Evolutionary conservation across 1,140 invertebrate genomes (phyloP).

Genomic region (Drosophila serrata): DNA sequence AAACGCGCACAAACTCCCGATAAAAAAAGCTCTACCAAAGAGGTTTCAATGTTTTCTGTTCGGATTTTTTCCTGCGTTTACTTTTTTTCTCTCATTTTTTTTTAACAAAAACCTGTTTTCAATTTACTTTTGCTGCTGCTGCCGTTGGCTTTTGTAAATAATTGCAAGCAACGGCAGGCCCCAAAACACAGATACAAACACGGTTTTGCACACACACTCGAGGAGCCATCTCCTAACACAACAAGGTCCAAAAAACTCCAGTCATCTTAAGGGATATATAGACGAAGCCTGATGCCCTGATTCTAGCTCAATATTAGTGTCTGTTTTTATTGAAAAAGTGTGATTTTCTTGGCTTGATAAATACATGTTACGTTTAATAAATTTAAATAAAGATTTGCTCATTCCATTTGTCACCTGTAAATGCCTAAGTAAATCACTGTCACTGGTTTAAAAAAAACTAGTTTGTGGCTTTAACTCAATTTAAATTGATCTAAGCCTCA

Average conservation of each 20-base stretch:
- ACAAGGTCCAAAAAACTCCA: slow-evolving; percentile 55
- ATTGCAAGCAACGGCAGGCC: slow-evolving; percentile 72
- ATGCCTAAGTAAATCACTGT: slow-evolving; percentile 4
- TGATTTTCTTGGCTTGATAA: background rate
- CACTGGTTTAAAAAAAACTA: slow-evolving; percentile 7
- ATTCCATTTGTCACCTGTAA: slow-evolving; percentile 1
- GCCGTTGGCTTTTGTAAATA: slow-evolving; percentile 75
- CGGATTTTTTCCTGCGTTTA: slow-evolving; percentile 24
- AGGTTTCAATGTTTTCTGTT: slow-evolving; percentile 76
- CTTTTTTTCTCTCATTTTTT: slow-evolving; percentile 46
- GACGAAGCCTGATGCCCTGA: slow-evolving; percentile 18
- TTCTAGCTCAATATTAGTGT: background rate
- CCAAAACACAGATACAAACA: slow-evolving; percentile 57
- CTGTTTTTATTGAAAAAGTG: background rate
- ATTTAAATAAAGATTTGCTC: slow-evolving; percentile 12
- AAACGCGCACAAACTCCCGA: slow-evolving; percentile 9
- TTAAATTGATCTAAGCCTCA: slow-evolving; percentile 5
- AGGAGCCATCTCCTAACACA: slow-evolving; percentile 35
- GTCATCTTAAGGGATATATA: slow-evolving; percentile 30
- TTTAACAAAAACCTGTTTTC: slow-evolving; percentile 76
- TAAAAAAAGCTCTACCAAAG: slow-evolving; percentile 80
- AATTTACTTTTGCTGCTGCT: slow-evolving; percentile 74
- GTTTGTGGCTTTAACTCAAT: slow-evolving; percentile 1
- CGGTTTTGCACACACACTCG: slow-evolving; percentile 17
- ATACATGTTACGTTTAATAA: background rate